Conservation (phyloP, 92 coral and sea anemone genomes). For the Zoanthus sociatus region DNA sequence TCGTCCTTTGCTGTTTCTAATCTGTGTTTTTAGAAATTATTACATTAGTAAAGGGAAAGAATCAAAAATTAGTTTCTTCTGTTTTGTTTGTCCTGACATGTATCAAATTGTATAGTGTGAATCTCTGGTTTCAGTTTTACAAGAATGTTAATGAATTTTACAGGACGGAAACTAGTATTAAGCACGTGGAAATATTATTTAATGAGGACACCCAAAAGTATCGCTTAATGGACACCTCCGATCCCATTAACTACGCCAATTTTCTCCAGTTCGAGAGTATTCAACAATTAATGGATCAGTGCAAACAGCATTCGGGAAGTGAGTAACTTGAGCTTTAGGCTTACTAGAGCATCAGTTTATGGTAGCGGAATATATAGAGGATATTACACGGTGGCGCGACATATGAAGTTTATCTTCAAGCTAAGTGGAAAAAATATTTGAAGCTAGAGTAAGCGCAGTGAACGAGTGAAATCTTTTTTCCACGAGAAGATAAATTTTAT, state of each 20-base stretch:
- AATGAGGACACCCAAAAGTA: slow-evolving; percentile 79
- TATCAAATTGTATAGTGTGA: neutral
- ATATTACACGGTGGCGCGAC: too few relatives aligned
- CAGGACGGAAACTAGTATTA: slow-evolving; percentile 79
- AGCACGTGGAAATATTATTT: slow-evolving; percentile 77
- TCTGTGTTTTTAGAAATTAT: too few relatives aligned
- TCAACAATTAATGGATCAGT: slow-evolving; percentile 86
- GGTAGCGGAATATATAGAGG: neutral
- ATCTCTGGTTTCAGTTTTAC: too few relatives aligned
- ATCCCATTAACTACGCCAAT: slow-evolving; percentile 82
- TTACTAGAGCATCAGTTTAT: neutral
- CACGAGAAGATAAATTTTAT: too few relatives aligned
- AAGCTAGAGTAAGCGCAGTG: too few relatives aligned
- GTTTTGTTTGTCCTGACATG: neutral
- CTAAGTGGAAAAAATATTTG: too few relatives aligned
- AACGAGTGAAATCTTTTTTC: too few relatives aligned
- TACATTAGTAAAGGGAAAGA: too few relatives aligned
- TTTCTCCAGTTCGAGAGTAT: slow-evolving; percentile 88
- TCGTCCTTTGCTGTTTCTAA: too few relatives aligned
- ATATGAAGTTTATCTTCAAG: too few relatives aligned
- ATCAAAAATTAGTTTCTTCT: too few relatives aligned
- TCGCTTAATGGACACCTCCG: slow-evolving; percentile 84
- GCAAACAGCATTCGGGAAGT: slow-evolving; percentile 83
- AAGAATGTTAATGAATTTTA: neutral
- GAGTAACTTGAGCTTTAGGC: slow-evolving; percentile 14